Base-by-base conservation (phyloP, 1,140 invertebrate genomes). In the Maconellicoccus hirsutus region DNA sequence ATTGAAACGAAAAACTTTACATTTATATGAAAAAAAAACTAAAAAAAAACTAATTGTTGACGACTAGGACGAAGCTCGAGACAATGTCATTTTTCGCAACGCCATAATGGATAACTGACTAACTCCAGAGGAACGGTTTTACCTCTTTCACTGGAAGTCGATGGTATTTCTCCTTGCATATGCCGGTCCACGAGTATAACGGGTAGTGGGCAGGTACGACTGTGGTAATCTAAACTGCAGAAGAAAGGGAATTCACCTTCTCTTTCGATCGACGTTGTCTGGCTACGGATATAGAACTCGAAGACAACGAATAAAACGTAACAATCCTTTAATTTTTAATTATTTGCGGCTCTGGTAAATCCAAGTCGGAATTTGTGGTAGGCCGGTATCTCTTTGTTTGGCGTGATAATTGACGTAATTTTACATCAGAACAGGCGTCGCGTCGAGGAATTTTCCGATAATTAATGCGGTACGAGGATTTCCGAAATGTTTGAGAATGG, bases 161-260 rank as follows among this genome's bases (percentile, higher is more conserved):
- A 66, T 66, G 61, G 61, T 26, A 66, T 66, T 66, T 66, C 25
- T 26, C 21, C 61, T 66, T 52, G 21, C 61, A 26, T 66, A 59
- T 59, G 61, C 61, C 61, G 61, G 61, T 66, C 61, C 25, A 14
- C 61, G 25, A 22, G 61, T 66, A 25, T 66, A 66, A 23, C 25
- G 22, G 61, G 61, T 26, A 26, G 61, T 66, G 22, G 61, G 22
- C 61, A 26, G 25, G 25, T 66, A 66, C 21, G 21, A 66, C 21
- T 66, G 19, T 25, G 61, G 25, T 66, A 26, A 66, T 66, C 61
- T 23, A 4, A 66, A 66, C 25, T 26, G 61, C 61, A 66, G 61
- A 66, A 66, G 61, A 66, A 66, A 66, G 61, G 61, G 61, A 66
- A 66, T 66, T 66, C 61, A 66, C 61, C 61, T 66, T 66, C 61